Conservation (phyloP, 2,113 vertebrate species). For the Pteruthius melanotis region DNA sequence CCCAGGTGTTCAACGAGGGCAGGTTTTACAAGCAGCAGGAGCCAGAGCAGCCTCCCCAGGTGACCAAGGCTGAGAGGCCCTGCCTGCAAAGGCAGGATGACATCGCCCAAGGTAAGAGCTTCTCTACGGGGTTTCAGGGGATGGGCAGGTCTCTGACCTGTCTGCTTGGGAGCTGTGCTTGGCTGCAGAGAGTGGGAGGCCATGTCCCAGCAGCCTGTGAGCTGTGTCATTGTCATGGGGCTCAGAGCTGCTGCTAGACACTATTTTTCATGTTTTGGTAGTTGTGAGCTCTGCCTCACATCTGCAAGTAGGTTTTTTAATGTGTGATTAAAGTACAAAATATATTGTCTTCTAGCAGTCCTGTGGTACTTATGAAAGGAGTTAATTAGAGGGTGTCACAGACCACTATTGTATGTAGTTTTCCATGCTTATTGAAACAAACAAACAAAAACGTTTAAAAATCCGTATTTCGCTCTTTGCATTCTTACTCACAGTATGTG, state of each 20-base stretch:
- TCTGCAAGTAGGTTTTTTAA: background rate
- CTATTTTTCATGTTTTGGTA: background rate
- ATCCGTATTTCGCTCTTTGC: background rate
- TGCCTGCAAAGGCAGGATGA: conserved; percentile 90
- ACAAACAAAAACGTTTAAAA: background rate
- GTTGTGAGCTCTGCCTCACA: background rate
- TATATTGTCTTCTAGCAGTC: background rate
- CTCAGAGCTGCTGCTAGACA: background rate
- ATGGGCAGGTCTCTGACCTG: background rate
- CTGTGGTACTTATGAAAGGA: background rate
- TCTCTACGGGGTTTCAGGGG: background rate
- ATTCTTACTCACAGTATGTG: background rate
- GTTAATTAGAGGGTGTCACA: background rate
- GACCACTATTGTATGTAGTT: background rate
- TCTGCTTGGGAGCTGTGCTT: background rate
- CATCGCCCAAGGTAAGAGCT: conserved; percentile 80
- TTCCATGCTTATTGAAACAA: background rate
- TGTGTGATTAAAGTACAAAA: background rate
- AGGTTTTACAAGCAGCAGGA: conserved; percentile 82
- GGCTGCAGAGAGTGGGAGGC: background rate
- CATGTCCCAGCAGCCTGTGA: background rate
- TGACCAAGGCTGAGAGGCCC: conserved; percentile 78
- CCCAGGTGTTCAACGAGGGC: conserved; percentile 92
- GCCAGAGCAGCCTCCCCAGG: conserved; percentile 78
- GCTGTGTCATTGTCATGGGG: background rate